Percentiles rank a stretch among this genome's conserved stretches.
These are phyloP conservation scores for Limnodromus scolopaceus DNA, from an alignment of 2,797 vertebrate species.

Conservation along the genomic window DNA sequence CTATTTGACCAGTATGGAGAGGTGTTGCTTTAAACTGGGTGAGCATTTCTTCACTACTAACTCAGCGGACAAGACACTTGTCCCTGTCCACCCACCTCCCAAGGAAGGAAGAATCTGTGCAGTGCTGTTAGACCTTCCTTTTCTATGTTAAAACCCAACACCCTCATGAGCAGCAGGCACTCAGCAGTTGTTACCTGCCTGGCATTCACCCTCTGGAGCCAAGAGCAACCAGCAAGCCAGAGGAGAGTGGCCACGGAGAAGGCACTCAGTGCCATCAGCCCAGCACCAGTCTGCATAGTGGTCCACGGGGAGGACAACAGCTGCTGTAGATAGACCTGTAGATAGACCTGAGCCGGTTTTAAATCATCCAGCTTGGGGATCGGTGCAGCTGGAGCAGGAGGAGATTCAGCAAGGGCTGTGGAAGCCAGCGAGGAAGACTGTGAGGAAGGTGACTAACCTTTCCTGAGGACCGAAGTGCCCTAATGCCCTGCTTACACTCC, in stretches of 20 bases:
- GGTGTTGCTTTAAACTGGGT: not conserved
- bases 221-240: not conserved
- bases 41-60: not conserved
- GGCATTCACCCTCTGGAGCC: not conserved
- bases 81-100: not conserved
- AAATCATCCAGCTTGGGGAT: not conserved
- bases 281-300: not conserved
- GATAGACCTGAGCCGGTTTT: not conserved
- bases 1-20: not conserved
- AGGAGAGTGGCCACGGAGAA: not conserved
- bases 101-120: not conserved
- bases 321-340: accelerated
- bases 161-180: not conserved
- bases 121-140: not conserved
- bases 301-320: not conserved
- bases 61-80: not conserved
- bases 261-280: not conserved
- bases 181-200: not conserved
- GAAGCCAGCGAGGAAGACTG: not conserved
- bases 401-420: not conserved
- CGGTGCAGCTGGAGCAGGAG: not conserved
- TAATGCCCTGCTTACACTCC: not conserved
- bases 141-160: not conserved
- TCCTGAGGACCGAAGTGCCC: not conserved
- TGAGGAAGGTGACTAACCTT: not conserved